These are phyloP conservation scores for Diloba caeruleocephala DNA, from an alignment of 2,888 invertebrate genomes.

Conservation along the genomic window DNA sequence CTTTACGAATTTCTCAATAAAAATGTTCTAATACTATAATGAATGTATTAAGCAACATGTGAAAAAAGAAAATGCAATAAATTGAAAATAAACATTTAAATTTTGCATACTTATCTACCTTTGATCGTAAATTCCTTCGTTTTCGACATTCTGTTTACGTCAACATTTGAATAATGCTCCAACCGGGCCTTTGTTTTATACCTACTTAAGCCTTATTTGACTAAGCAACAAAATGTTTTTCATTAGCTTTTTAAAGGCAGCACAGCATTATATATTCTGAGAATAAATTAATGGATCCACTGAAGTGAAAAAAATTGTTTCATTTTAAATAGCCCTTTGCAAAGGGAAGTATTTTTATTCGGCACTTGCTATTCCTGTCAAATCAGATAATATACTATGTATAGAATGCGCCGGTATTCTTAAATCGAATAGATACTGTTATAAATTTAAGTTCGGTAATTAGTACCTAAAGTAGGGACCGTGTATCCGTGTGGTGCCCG, in stretches of 20 bases:
- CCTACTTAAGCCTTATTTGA: slow-evolving; percentile 42
- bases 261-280: slow-evolving; percentile 45
- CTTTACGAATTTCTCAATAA: neutral
- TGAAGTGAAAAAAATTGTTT: slow-evolving; percentile 31
- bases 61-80: slow-evolving; percentile 9
- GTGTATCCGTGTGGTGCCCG: too few relatives aligned
- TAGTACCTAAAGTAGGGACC: too few relatives aligned
- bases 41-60: too few relatives aligned
- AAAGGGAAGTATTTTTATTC: slow-evolving; percentile 4
- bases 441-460: too few relatives aligned
- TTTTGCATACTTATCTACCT: slow-evolving; percentile 24
- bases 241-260: slow-evolving; percentile 48
- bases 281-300: slow-evolving; percentile 43
- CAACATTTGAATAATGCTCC: slow-evolving; percentile 36
- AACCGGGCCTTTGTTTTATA: slow-evolving; percentile 38
- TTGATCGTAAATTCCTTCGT: slow-evolving; percentile 26
- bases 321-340: slow-evolving; percentile 14
- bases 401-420: too few relatives aligned
- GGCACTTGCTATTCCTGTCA: neutral
- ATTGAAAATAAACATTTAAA: slow-evolving; percentile 25
- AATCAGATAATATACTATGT: neutral
- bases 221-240: slow-evolving; percentile 51
- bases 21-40: too few relatives aligned
- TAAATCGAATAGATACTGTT: too few relatives aligned
- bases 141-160: slow-evolving; percentile 36